Evolutionary conservation across 2,888 invertebrate species (phyloP).

Genomic region (Cataglyphis albicans): DNA sequence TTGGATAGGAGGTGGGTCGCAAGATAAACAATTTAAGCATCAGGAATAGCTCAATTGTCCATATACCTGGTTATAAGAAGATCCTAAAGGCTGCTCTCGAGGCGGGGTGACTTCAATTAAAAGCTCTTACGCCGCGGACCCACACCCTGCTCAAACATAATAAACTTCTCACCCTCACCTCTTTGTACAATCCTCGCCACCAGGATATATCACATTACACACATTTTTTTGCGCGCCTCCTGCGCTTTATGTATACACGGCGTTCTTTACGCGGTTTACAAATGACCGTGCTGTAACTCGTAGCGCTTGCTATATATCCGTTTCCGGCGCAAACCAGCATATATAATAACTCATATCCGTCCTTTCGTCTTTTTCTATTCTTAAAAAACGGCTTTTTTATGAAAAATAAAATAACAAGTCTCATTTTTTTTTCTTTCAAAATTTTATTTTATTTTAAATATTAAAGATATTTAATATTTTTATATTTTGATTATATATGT

Average conservation of each 20-base stretch:
- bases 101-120: constrained; percentile 79
- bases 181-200: constrained; percentile 51
- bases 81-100: constrained; percentile 71
- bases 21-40: constrained; percentile 81
- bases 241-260: constrained; percentile 32
- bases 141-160: constrained; percentile 83
- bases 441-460: too few relatives aligned
- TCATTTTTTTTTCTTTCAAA: too few relatives aligned
- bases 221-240: constrained; percentile 57
- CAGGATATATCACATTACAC: constrained; percentile 66
- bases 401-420: too few relatives aligned
- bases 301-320: not conserved
- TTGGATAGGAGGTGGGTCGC: constrained; percentile 68
- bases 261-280: not conserved
- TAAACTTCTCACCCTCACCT: constrained; percentile 72
- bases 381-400: too few relatives aligned
- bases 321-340: not conserved
- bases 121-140: constrained; percentile 78
- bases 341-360: constrained; percentile 4
- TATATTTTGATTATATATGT: too few relatives aligned
- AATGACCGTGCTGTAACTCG: constrained; percentile 31
- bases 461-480: too few relatives aligned
- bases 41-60: constrained; percentile 79
- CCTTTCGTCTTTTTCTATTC: too few relatives aligned
- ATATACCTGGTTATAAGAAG: constrained; percentile 68